phyloP scores from a whole-genome alignment of 2,888 invertebrate species.

The Pristionchus mayeri region DNA sequence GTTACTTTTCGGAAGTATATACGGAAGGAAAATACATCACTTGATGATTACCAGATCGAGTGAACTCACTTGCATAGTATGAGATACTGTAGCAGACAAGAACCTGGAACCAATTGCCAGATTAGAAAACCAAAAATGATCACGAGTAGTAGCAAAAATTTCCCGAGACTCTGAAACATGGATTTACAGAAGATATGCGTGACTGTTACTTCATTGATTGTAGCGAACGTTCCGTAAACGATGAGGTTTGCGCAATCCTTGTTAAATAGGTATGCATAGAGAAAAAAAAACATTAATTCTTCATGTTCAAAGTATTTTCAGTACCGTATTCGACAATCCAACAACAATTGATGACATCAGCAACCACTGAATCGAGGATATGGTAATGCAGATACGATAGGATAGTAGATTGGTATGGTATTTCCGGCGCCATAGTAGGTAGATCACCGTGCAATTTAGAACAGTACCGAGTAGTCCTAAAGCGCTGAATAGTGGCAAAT shows the following conservation, averaged over 20 bases:
- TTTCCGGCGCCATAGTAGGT: neutral
- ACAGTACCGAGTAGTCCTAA: neutral
- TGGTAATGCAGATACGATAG: neutral
- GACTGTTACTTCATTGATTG: no score
- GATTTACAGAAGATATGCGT: no score
- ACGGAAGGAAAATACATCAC: neutral
- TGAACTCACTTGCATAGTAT: neutral
- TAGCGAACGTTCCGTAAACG: neutral
- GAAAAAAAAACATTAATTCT: no score
- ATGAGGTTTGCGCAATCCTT: neutral
- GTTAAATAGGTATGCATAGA: neutral
- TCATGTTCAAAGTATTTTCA: no score
- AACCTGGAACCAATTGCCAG: neutral
- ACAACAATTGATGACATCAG: neutral
- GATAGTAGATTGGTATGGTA: neutral
- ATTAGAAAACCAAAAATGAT: neutral
- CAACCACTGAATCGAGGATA: neutral
- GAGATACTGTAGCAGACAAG: neutral
- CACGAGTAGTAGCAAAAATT: neutral
- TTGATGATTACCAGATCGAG: neutral
- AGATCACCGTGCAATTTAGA: neutral
- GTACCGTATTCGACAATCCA: neutral
- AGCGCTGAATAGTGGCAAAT: no score
- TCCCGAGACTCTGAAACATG: no score
- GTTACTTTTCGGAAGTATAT: neutral